Conservation (phyloP, 2,797 vertebrate genomes). For the Salarias fasciatus region DNA sequence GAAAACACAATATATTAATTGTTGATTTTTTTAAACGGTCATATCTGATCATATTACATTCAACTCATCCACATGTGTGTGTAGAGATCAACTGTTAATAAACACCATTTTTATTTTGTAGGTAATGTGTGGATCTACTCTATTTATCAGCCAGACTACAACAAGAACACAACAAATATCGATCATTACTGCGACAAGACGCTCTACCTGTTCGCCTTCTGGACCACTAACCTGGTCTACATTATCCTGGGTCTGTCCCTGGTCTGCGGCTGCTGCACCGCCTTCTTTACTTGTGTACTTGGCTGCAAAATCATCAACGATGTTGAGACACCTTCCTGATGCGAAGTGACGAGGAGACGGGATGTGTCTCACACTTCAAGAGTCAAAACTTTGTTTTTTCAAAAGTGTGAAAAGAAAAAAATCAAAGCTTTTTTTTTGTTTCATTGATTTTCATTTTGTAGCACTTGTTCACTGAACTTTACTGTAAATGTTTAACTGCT, state of each 20-base stretch:
- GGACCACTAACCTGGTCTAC: constrained; percentile 47
- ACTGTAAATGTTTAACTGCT: background rate
- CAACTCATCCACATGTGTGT: too few relatives aligned
- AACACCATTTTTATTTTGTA: constrained; percentile 8
- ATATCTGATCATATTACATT: too few relatives aligned
- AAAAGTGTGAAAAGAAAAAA: too few relatives aligned
- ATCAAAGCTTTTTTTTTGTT: background rate
- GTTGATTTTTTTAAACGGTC: too few relatives aligned
- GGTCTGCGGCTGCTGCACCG: background rate
- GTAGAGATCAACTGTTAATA: too few relatives aligned
- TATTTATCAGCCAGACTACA: constrained; percentile 52
- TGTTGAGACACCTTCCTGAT: constrained; percentile 20
- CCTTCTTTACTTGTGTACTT: constrained; percentile 26
- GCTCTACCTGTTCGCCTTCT: constrained; percentile 63
- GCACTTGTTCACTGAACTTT: background rate
- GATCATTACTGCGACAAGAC: constrained; percentile 52
- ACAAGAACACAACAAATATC: background rate
- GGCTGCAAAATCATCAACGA: constrained; percentile 36
- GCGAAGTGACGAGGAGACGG: too few relatives aligned
- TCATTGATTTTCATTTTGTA: background rate
- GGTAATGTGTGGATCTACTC: constrained; percentile 63
- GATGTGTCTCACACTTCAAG: too few relatives aligned
- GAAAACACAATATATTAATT: too few relatives aligned
- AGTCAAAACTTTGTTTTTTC: too few relatives aligned
- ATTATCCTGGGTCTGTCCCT: constrained; percentile 15